These are phyloP conservation scores for Sciurus niger DNA, from an alignment of 2,113 vertebrate species.

Conservation along the genomic window DNA sequence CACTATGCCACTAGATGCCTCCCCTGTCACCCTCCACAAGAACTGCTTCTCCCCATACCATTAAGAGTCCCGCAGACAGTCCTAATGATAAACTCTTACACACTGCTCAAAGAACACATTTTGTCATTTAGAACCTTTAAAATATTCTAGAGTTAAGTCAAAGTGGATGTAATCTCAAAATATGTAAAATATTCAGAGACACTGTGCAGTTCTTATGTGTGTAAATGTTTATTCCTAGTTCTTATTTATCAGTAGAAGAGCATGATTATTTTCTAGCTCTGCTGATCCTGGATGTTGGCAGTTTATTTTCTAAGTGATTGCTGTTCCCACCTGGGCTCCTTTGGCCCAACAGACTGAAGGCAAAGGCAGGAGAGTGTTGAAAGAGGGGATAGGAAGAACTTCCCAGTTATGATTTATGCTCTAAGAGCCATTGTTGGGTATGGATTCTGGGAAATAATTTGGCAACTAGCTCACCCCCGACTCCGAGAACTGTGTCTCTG, in stretches of 20 bases:
- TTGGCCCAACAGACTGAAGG: no score
- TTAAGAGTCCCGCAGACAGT: background rate
- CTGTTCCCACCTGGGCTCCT: no score
- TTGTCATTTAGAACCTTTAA: background rate
- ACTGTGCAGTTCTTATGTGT: background rate
- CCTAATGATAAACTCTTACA: background rate
- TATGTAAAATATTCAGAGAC: background rate
- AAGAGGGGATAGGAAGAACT: background rate
- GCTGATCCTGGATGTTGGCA: background rate
- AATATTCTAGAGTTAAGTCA: background rate
- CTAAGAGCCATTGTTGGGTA: background rate
- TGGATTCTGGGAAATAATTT: background rate
- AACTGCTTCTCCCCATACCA: background rate
- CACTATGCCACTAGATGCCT: background rate
- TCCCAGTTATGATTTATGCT: background rate
- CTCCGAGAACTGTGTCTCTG: background rate
- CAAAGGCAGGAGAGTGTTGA: background rate
- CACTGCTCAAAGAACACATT: background rate
- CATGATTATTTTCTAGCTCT: background rate
- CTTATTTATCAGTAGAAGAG: background rate
- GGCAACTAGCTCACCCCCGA: background rate
- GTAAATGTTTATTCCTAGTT: background rate
- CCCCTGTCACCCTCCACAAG: accelerated
- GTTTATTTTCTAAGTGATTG: background rate
- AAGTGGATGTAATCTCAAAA: background rate